Conservation (phyloP, 2,797 vertebrate genomes). For the Pseudopleuronectes americanus region DNA sequence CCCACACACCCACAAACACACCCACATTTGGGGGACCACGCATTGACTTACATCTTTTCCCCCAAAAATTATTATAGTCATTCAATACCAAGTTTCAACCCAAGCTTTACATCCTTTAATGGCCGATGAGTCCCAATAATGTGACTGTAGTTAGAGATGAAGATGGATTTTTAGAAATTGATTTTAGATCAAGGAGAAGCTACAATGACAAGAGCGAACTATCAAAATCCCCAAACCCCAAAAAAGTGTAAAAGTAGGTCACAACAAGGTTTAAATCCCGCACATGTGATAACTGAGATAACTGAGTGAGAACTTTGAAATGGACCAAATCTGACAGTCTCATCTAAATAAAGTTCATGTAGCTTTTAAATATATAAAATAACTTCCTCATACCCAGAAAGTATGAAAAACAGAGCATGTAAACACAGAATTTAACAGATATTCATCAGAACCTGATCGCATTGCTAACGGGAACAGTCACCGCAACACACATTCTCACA, state of each 20-base stretch:
- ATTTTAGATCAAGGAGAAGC: background rate
- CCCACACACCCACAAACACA: background rate
- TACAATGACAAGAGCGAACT: background rate
- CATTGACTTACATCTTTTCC: background rate
- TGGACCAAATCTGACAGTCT: background rate
- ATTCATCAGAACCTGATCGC: background rate
- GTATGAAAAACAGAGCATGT: background rate
- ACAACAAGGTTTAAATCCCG: background rate
- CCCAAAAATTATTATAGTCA: background rate
- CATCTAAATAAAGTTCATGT: slow-evolving; percentile 26
- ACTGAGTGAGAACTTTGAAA: background rate
- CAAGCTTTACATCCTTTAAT: background rate
- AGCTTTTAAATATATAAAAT: background rate
- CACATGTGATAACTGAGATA: background rate
- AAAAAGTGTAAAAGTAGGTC: no score
- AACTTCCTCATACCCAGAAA: background rate
- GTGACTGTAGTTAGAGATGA: background rate
- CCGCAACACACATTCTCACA: slow-evolving; percentile 8
- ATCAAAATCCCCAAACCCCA: no score
- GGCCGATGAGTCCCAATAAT: background rate
- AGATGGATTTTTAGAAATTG: background rate
- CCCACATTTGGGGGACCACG: background rate
- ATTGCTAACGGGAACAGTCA: slow-evolving; percentile 20
- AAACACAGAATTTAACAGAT: slow-evolving; percentile 7
- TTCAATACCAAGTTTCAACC: background rate